Evolutionary conservation across 2,797 vertebrate species (phyloP).

Genomic region (Muraenolepis orangiensis): DNA sequence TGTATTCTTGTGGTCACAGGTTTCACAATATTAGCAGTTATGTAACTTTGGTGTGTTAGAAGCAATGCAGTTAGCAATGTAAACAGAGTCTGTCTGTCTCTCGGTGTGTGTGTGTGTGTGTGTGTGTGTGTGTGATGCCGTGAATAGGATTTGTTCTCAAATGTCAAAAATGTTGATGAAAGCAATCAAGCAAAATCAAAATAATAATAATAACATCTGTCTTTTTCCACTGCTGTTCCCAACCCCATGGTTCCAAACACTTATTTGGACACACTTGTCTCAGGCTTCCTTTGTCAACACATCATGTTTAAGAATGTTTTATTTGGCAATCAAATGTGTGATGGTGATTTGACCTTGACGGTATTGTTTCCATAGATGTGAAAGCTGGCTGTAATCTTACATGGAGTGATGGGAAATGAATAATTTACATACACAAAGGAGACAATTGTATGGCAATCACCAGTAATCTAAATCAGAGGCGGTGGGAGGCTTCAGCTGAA

Average conservation of each 20-base stretch:
- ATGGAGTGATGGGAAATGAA: neutral
- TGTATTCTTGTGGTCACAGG: neutral
- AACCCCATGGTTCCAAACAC: slow-evolving; percentile 37
- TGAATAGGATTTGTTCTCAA: slow-evolving; percentile 12
- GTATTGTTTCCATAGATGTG: slow-evolving; percentile 28
- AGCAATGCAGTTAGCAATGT: too few species aligned
- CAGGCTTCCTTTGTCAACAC: slow-evolving; percentile 39
- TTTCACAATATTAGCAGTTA: slow-evolving; percentile 16
- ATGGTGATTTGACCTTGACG: slow-evolving; percentile 32
- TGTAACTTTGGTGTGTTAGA: slow-evolving; percentile 18
- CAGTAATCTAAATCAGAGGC: neutral
- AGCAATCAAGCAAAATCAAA: slow-evolving; percentile 28
- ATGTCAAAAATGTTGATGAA: slow-evolving; percentile 25
- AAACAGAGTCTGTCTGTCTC: too few species aligned
- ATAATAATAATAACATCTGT: neutral
- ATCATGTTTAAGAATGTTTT: too few species aligned
- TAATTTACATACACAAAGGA: neutral
- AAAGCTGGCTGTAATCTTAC: neutral
- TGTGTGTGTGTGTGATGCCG: too few species aligned
- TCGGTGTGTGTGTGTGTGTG: too few species aligned
- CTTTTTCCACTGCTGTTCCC: slow-evolving; percentile 32
- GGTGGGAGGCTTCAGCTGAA: neutral
- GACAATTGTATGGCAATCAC: neutral
- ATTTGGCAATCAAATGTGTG: slow-evolving; percentile 30
- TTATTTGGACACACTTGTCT: slow-evolving; percentile 32